Percentiles rank a stretch among this genome's conserved stretches.
phyloP scores from a whole-genome alignment of 1,140 invertebrate species.

The Goniozus legneri region DNA sequence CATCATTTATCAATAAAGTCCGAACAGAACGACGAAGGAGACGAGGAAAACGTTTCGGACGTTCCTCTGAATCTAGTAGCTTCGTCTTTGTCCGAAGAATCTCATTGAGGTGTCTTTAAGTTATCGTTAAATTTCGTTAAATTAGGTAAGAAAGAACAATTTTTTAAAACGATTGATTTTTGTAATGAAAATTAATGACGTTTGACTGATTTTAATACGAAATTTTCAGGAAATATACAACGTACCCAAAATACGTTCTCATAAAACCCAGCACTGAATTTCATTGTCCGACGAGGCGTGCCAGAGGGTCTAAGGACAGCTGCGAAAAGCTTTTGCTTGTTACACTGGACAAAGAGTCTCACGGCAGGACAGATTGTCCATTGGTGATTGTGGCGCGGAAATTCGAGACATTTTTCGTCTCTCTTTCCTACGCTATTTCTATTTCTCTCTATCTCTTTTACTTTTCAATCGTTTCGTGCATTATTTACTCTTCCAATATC shows the following conservation, averaged over 20 bases:
- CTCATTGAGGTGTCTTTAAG: constrained; percentile 38
- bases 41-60: constrained; percentile 48
- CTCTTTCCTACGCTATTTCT: constrained; percentile 1
- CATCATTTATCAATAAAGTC: constrained; percentile 15
- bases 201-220: too few relatives aligned
- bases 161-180: too few relatives aligned
- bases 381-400: constrained; percentile 15
- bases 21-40: constrained; percentile 33
- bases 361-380: constrained; percentile 18
- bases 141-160: too few relatives aligned
- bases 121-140: too few relatives aligned
- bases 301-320: too few relatives aligned
- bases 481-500: too few relatives aligned
- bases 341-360: constrained; percentile 25
- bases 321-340: constrained; percentile 8
- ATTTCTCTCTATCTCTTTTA: background rate
- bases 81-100: constrained; percentile 48
- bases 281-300: too few relatives aligned
- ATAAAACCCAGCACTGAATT: too few relatives aligned
- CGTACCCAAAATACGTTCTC: too few relatives aligned
- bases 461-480: too few relatives aligned
- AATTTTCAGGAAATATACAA: too few relatives aligned
- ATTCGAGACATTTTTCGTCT: constrained; percentile 15
- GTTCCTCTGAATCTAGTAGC: constrained; percentile 52
- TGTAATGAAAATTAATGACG: too few relatives aligned